Evolutionary conservation across 37 sponge, comb jelly and placozoan genomes (phyloP), one percentile per base, ranked within the genome.

Genomic region (Hexactinellida sp.): DNA sequence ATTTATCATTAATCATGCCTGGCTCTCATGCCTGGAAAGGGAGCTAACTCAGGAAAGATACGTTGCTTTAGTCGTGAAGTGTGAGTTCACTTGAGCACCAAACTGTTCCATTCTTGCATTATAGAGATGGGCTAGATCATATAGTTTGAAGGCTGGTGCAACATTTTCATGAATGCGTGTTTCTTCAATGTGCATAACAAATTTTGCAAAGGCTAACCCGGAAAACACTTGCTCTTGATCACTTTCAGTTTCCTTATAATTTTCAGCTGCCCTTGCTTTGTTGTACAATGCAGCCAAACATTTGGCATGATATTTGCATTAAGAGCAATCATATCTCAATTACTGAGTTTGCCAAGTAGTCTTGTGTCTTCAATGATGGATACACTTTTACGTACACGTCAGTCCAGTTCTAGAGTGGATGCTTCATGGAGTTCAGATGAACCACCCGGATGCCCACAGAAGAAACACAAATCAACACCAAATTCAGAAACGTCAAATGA

Each of bases 111-210:
- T 5, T 37, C 87, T 35, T 23, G 87, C 32, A 35, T 25, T 39
- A 38, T 86, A 86, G n/a, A 87, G 41, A 23, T 82, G 34, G 1
- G 54, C 54, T 34, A 87, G 82, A 36, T 86, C 82, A 36, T 28
- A 23, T 0, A 86, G 87, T 38, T 71, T 86, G 39, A 86, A 86
- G 1, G 63, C 41, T 32, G 87, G 87, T 82, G 47, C 87, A n/a
- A n/a, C n/a, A n/a, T n/a, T n/a, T n/a, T n/a, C n/a, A n/a, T n/a
- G n/a, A n/a, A n/a, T n/a, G n/a, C 47, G 47, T 16, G 47, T 41
- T 13, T 41, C 47, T 41, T 41, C 47, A 13, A 41, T 41, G 47
- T 41, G 13, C 47, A 41, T 41, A 13, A 41, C 47, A 5, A 41
- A 13, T 13, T 41, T 13, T 41, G 47, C 47, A 41, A 41, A 41